Conservation (phyloP, 2,888 invertebrate genomes). For the Phortica okadai region DNA sequence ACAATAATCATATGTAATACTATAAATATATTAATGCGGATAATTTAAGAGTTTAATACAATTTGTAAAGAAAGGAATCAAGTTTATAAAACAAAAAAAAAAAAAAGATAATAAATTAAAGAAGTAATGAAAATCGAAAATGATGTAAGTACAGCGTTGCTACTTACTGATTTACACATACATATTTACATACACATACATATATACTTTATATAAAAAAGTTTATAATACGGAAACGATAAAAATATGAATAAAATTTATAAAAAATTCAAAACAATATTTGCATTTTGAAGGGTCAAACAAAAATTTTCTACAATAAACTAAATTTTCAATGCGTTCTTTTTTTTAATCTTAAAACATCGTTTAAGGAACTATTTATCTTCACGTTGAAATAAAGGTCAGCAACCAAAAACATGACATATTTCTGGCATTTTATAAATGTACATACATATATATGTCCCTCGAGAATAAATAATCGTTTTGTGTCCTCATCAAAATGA, state of each 20-base stretch:
- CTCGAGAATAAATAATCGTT: no score
- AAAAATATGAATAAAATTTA: constrained; percentile 56
- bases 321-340: no score
- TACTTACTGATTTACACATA: constrained; percentile 59
- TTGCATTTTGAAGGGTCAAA: no score
- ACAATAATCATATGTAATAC: constrained; percentile 17
- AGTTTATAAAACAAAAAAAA: constrained; percentile 55
- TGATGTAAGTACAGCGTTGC: constrained; percentile 53
- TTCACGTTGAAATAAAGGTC: no score
- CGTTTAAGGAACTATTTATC: no score
- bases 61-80: constrained; percentile 47
- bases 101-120: constrained; percentile 42
- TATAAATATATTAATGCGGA: constrained; percentile 23
- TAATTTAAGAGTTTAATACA: constrained; percentile 52
- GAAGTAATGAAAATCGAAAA: constrained; percentile 63
- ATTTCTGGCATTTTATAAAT: no score
- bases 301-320: no score
- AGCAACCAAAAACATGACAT: no score
- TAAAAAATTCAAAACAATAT: constrained; percentile 38
- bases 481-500: no score
- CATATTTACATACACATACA: constrained; percentile 49
- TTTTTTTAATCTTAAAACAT: no score
- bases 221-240: constrained; percentile 11
- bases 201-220: constrained; percentile 44
- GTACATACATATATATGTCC: no score